Base-by-base conservation (phyloP, 2,113 vertebrate species). In the Sterrhoptilus dennistouni region DNA sequence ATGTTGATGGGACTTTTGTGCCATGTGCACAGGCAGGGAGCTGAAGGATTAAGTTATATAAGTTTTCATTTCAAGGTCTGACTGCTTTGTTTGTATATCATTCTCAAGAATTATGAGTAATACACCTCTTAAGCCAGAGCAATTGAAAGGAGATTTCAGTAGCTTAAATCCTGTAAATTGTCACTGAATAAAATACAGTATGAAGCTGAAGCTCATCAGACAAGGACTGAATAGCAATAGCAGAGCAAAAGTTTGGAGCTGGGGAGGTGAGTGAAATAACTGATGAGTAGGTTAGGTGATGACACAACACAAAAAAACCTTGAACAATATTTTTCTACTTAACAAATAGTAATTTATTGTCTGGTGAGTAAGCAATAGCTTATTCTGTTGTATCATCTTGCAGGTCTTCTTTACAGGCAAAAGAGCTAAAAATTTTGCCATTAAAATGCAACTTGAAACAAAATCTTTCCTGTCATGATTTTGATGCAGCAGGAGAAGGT, bases 11-110 rank as follows among this genome's bases (percentile, higher is more conserved):
- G 35, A 49, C 74, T 64, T 70, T 6, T n/a, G 23, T 70, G 54
- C 33, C 38, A 16, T 22, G 12, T 53, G 29, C 77, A 50, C 31
- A 45, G 70, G 14, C 33, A 90, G 68, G 52, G 57, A 88, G 27
- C n/a, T 86, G 35, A 66, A 90, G 83, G 74, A 91, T 94, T 77
- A 95, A 87, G 33, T 83, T 90, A 88, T 59, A 2, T 91, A 91
- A 83, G 53, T 65, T 90, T 77, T 86, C 50, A 64, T 93, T 96
- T 95, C 71, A 93, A 74, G 50, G 74, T 91, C 84, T 95, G 36
- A 38, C 44, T 82, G 35, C 11, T 94, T 94, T 92, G 60, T 95
- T 91, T 90, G 38, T 70, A 6, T 80, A 72, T 80, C 71, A 80
- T 80, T 83, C 45, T 88, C 50, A 77, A 80, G 54, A 88, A 90